These are phyloP conservation scores for Parthenolecanium corni DNA, from an alignment of 2,888 invertebrate genomes.

Conservation along the genomic window DNA sequence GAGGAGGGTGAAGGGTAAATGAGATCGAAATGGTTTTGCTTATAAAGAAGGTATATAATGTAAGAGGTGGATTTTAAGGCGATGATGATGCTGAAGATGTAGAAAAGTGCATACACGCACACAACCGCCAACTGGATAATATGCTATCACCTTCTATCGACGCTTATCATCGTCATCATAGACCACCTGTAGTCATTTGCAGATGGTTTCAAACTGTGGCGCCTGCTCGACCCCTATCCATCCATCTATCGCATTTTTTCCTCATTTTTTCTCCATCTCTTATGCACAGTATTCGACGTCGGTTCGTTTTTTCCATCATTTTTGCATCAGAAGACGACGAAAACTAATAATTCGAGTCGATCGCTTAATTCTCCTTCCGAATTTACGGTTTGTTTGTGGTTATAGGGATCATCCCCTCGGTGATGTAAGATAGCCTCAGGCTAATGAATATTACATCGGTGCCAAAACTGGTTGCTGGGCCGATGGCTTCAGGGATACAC, in stretches of 20 bases:
- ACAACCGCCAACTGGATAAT: no score
- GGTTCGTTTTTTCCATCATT: no score
- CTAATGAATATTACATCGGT: no score
- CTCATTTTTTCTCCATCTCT: background rate
- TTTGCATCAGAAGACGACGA: no score
- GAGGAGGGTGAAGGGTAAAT: no score
- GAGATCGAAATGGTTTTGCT: background rate
- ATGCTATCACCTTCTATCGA: slow-evolving; percentile 21
- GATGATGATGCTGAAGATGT: background rate
- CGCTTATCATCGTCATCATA: slow-evolving; percentile 26
- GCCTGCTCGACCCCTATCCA: slow-evolving; percentile 13
- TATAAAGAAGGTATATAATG: background rate
- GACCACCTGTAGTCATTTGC: slow-evolving; percentile 28
- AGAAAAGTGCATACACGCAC: slow-evolving; percentile 2
- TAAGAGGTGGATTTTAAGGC: background rate
- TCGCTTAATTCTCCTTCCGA: background rate
- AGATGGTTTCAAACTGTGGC: slow-evolving; percentile 22
- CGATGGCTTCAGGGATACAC: no score
- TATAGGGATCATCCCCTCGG: no score
- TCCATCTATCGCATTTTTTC: slow-evolving; percentile 14
- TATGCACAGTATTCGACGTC: no score
- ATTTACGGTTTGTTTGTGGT: no score
- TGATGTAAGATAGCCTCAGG: no score
- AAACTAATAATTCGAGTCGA: background rate
- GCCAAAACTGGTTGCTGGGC: no score